These are phyloP conservation scores for Drosophila merina DNA, from an alignment of 2,888 invertebrate genomes.

Conservation along the genomic window DNA sequence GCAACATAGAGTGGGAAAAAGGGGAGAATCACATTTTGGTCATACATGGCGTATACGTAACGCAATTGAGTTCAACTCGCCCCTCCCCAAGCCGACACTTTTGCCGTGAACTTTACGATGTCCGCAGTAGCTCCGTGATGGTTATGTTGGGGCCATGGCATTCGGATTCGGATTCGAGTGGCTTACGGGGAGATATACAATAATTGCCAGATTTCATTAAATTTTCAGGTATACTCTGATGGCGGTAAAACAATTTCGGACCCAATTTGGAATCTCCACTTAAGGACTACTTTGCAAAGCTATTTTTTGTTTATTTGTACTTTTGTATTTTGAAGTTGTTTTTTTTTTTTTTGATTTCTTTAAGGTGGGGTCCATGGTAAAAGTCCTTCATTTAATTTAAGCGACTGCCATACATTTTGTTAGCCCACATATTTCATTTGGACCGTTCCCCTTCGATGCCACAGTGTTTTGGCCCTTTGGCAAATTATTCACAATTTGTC, in stretches of 20 bases:
- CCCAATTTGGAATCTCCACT: slow-evolving; percentile 13
- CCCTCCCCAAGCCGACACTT: slow-evolving; percentile 25
- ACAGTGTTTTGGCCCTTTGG: slow-evolving; percentile 62
- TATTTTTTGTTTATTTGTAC: slow-evolving; percentile 29
- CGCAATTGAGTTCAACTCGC: slow-evolving; percentile 36
- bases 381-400: slow-evolving; percentile 77
- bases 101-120: slow-evolving; percentile 65
- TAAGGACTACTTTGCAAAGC: slow-evolving; percentile 10
- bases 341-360: slow-evolving; percentile 7
- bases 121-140: slow-evolving; percentile 63
- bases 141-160: slow-evolving; percentile 26
- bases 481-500: slow-evolving; percentile 79
- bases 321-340: background rate
- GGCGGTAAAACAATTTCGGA: slow-evolving; percentile 23
- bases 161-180: slow-evolving; percentile 10
- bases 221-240: slow-evolving; percentile 19
- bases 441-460: slow-evolving; percentile 2
- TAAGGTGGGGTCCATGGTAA: slow-evolving; percentile 12
- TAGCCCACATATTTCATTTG: slow-evolving; percentile 70
- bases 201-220: slow-evolving; percentile 33
- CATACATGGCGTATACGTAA: slow-evolving; percentile 62
- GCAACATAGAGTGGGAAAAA: slow-evolving; percentile 22
- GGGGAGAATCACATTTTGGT: slow-evolving; percentile 50
- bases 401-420: slow-evolving; percentile 73
- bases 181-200: slow-evolving; percentile 28